Evolutionary conservation across 2,113 vertebrate species (phyloP), one percentile per base, ranked within the genome.

Genomic region (Chloroceryle aenea): DNA sequence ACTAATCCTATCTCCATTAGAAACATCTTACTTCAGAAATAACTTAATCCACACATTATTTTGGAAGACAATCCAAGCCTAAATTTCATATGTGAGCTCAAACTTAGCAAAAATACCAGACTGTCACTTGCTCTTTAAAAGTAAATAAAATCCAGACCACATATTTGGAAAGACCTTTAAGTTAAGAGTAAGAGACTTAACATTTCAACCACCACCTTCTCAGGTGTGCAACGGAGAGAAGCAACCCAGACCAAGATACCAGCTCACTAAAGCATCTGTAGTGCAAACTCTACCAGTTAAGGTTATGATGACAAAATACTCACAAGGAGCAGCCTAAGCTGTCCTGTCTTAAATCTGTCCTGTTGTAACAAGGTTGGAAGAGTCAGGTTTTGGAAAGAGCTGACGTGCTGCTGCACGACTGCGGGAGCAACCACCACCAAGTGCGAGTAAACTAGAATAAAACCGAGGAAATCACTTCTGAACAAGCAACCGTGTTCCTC

Each of bases 241-340:
- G 40, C 1, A 5, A 50, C 7, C 43, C 45, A 56, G 29, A 50
- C 55, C 3, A 82, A 63, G 40, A 34, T 2, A 16, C 5, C 15
- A 10, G 11, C 55, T 77, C 6, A 23, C 27, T 23, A 23, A 71
- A 64, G 10, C 1, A 36, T 32, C 47, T 77, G 30, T 30, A 29
- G 30, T 4, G 45, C 58, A 62, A 73, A 40, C 23, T 62, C 36
- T 27, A 26, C 16, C 23, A 18, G 53, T 14, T 29, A 52, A 23
- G 22, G 55, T 0, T 0, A 79, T 17, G 50, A 19, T 0, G 0
- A 34, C 23, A 80, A 72, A 87, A 73, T 3, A 8, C 13, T 42
- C 71, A 17, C 12, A 23, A 68, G 21, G 29, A 78, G 13, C 16
- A 53, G 19, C 9, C 23, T 30, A 34, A 89, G 59, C 62, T 62